These are phyloP conservation scores for Cromileptes altivelis DNA, from an alignment of 2,113 vertebrate genomes.

Conservation along the genomic window DNA sequence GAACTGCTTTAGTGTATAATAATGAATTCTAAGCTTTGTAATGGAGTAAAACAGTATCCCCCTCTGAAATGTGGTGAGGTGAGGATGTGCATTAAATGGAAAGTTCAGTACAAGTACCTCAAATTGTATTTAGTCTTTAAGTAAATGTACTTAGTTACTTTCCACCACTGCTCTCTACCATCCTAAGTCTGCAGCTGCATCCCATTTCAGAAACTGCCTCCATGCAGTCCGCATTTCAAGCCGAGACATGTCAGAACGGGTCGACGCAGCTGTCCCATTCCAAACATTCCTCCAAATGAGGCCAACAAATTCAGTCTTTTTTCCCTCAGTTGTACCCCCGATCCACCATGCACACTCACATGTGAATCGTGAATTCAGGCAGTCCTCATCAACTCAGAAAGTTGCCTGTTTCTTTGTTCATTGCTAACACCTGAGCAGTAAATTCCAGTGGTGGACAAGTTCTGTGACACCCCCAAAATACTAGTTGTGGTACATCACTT, in stretches of 20 bases:
- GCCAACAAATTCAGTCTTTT: slow-evolving; percentile 31
- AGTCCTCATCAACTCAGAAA: background rate
- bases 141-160: background rate
- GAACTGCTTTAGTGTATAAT: background rate
- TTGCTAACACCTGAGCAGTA: background rate
- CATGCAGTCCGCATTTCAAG: slow-evolving; percentile 40
- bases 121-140: background rate
- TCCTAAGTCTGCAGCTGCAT: slow-evolving; percentile 34
- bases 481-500: background rate
- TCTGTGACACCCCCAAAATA: background rate
- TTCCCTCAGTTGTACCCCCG: background rate
- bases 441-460: background rate
- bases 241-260: slow-evolving; percentile 59
- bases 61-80: background rate
- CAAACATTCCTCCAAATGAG: slow-evolving; percentile 69
- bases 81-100: too few relatives aligned
- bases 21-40: background rate
- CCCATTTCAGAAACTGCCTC: slow-evolving; percentile 44
- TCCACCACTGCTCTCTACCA: background rate
- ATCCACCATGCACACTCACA: background rate
- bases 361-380: background rate
- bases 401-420: background rate
- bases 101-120: background rate
- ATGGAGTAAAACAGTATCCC: background rate
- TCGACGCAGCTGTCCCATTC: slow-evolving; percentile 68